Conservation (phyloP, 2,888 invertebrate genomes). For the Fragum whitleyi region DNA sequence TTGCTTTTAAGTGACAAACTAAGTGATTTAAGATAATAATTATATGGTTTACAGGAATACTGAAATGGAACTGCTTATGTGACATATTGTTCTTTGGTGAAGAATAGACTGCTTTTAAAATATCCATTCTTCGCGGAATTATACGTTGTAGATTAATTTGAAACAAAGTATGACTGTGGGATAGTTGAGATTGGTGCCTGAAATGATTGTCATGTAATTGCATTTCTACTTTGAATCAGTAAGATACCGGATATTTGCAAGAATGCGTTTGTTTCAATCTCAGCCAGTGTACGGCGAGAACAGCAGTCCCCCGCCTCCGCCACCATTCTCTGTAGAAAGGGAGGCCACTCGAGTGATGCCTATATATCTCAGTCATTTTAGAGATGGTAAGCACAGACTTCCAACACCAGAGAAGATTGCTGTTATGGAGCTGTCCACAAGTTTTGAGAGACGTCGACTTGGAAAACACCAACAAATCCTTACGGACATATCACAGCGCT, state of each 20-base stretch:
- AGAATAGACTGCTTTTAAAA: too few species aligned
- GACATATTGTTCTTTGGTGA: too few species aligned
- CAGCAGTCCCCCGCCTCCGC: conserved; percentile 69
- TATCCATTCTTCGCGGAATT: too few species aligned
- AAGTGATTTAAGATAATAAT: not conserved
- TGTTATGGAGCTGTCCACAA: conserved; percentile 76
- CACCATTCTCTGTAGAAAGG: conserved; percentile 66
- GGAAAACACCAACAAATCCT: conserved; percentile 80
- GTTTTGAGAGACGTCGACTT: conserved; percentile 76
- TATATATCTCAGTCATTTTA: conserved; percentile 68
- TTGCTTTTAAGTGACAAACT: not conserved
- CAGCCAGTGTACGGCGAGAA: conserved; percentile 65
- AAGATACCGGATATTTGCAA: too few species aligned
- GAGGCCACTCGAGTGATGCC: conserved; percentile 70
- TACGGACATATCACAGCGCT: conserved; percentile 77
- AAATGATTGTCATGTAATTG: too few species aligned
- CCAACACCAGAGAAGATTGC: conserved; percentile 79
- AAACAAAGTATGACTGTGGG: too few species aligned
- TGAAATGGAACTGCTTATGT: not conserved
- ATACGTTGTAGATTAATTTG: too few species aligned
- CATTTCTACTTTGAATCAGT: too few species aligned
- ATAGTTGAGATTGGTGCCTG: too few species aligned
- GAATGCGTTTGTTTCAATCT: conserved; percentile 73
- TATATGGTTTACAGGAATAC: not conserved
- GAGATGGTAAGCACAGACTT: conserved; percentile 71